phyloP scores from a whole-genome alignment of 2,888 invertebrate species.

The Iselma pallidipennis region DNA sequence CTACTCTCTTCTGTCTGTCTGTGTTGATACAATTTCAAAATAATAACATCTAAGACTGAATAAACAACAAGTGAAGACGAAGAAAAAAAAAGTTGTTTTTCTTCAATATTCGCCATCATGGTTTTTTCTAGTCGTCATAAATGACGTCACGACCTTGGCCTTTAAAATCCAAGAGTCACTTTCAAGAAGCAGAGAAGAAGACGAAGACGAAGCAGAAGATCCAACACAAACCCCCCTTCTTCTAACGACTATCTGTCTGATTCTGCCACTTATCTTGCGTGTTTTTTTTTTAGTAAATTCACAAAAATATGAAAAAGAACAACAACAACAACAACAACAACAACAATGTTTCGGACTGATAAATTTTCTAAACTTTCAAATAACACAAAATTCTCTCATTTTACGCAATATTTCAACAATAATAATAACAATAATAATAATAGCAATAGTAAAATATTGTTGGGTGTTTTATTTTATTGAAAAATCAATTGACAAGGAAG shows the following conservation, averaged over 20 bases:
- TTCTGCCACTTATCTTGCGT: no score
- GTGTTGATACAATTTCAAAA: no score
- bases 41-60: no score
- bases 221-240: no score
- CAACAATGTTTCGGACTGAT: not conserved
- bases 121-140: not conserved
- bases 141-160: conserved; percentile 25
- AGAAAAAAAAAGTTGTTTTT: not conserved
- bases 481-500: conserved; percentile 21
- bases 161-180: conserved; percentile 14
- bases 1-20: no score
- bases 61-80: not conserved
- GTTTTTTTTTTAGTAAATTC: no score
- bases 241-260: no score
- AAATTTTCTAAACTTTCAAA: not conserved
- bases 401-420: not conserved
- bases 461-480: no score
- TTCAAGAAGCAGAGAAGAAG: no score
- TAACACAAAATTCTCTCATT: not conserved
- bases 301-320: not conserved
- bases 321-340: not conserved
- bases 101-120: not conserved
- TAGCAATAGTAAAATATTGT: no score
- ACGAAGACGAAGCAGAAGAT: no score
- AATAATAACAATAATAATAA: not conserved